A percentile compares a stretch with the other conserved stretches of the same genome.
These are phyloP conservation scores for Teleogryllus occipitalis DNA, from an alignment of 1,140 invertebrate species.

Conservation along the genomic window DNA sequence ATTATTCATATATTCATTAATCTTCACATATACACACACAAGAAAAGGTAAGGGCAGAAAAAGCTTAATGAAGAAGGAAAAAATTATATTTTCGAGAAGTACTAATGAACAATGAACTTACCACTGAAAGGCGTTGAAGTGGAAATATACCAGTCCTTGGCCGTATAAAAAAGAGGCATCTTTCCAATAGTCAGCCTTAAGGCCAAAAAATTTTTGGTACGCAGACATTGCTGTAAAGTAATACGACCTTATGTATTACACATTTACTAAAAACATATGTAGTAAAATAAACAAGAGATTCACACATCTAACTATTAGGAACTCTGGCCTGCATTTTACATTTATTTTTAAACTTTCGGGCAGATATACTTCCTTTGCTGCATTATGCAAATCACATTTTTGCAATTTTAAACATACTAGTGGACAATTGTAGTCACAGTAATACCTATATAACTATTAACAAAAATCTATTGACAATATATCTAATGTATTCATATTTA, in stretches of 20 bases:
- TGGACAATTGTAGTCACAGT: no score
- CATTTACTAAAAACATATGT: not conserved
- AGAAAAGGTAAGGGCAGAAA: no score
- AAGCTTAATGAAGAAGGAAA: no score
- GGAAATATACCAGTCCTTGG: slow-evolving; percentile 87
- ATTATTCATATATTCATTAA: no score
- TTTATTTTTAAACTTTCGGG: no score
- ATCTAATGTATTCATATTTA: not conserved
- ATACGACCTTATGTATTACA: not conserved
- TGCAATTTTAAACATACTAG: no score
- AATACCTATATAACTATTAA: no score
- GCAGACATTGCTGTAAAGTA: slow-evolving; percentile 65
- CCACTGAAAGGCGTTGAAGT: slow-evolving; percentile 92
- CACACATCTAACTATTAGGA: no score
- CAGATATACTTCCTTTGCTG: no score
- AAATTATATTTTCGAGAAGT: not conserved
- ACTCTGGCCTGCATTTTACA: no score
- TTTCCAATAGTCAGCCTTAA: slow-evolving; percentile 78
- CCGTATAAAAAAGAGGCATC: slow-evolving; percentile 88
- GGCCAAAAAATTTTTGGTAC: slow-evolving; percentile 82
- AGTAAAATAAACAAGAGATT: not conserved
- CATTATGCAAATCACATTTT: no score
- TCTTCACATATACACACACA: no score
- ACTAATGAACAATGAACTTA: slow-evolving; percentile 52
- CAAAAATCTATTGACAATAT: not conserved